Conservation (phyloP, 2,113 vertebrate genomes). For the Colius striatus region DNA sequence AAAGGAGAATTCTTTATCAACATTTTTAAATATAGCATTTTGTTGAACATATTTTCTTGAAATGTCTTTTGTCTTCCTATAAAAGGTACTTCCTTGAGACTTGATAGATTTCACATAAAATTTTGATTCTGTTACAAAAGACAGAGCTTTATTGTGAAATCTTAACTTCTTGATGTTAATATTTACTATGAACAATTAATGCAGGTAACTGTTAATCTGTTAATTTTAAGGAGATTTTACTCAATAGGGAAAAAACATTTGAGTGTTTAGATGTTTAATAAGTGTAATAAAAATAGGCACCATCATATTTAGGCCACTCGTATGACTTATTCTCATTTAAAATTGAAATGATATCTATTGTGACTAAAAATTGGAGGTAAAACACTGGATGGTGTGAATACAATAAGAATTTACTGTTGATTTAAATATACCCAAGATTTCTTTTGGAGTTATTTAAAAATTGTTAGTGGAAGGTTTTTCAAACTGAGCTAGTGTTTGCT, state of each 20-base stretch:
- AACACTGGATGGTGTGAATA: neutral
- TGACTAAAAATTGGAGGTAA: neutral
- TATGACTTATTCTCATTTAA: neutral
- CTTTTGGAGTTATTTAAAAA: slow-evolving; percentile 34
- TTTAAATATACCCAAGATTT: slow-evolving; percentile 24
- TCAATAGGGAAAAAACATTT: neutral
- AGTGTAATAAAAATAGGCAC: neutral
- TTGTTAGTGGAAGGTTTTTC: slow-evolving; percentile 6
- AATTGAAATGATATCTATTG: neutral
- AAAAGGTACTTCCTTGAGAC: neutral
- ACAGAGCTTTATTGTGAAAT: neutral
- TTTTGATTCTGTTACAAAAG: neutral
- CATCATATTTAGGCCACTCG: neutral
- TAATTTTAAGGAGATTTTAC: neutral
- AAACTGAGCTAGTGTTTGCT: slow-evolving; percentile 17
- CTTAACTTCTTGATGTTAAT: neutral
- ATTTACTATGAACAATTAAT: neutral
- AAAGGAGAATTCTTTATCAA: neutral
- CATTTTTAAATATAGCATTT: neutral
- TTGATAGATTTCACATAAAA: neutral
- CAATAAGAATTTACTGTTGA: neutral
- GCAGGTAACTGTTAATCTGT: too few relatives aligned
- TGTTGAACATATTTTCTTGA: neutral
- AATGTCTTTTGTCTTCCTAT: neutral
- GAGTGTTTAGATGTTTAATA: neutral